phyloP scores from a whole-genome alignment of 2,888 invertebrate genomes.

The Pachydiplax longipennis region DNA sequence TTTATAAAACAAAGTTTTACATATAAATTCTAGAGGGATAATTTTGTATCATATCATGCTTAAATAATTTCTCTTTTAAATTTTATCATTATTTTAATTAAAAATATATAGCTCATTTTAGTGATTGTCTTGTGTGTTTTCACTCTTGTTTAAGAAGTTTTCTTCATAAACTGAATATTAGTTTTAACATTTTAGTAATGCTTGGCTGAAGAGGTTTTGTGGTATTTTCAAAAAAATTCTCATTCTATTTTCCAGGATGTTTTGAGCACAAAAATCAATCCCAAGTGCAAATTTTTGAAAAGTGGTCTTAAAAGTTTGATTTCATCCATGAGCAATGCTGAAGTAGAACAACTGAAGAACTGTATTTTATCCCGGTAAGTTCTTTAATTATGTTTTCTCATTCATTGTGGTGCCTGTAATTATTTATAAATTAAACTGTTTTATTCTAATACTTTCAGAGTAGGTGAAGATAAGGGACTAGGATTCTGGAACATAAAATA shows the following conservation, averaged over 20 bases:
- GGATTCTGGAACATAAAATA: not conserved
- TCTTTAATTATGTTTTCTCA: not conserved
- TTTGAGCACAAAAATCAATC: conserved; percentile 55
- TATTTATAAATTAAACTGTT: not conserved
- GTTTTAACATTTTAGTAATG: too few species aligned
- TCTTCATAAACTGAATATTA: too few species aligned
- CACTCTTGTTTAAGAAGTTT: too few species aligned
- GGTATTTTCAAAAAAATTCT: not conserved
- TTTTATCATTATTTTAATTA: too few species aligned
- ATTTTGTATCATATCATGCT: too few species aligned
- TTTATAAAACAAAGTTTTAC: too few species aligned
- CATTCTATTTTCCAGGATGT: conserved; percentile 57
- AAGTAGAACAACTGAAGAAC: not conserved
- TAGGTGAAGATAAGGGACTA: not conserved
- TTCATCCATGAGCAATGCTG: conserved; percentile 51
- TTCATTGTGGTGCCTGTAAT: not conserved
- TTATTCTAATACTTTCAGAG: not conserved
- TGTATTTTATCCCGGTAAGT: not conserved
- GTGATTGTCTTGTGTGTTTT: too few species aligned
- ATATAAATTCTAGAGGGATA: too few species aligned
- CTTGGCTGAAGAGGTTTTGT: too few species aligned
- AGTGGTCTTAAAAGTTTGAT: conserved; percentile 54
- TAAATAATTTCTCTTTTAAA: too few species aligned
- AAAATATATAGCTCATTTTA: too few species aligned
- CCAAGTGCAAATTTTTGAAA: conserved; percentile 54